Base-by-base conservation (phyloP, 2,888 invertebrate species). In the Oscheius sp. region DNA sequence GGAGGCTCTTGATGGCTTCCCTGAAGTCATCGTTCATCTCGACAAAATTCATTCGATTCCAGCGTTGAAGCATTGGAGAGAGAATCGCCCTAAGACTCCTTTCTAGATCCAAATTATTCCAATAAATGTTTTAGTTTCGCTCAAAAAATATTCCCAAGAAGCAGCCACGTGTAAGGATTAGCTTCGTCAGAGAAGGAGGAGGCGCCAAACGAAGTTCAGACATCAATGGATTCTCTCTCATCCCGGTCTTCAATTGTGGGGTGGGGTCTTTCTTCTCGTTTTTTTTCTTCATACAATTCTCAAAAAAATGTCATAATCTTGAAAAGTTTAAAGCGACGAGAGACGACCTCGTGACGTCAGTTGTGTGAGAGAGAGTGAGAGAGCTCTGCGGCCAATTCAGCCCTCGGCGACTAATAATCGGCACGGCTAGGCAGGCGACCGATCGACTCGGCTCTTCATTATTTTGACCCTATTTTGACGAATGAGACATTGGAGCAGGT, bases 41-140 rank as follows among this genome's bases (percentile, higher is more conserved):
- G 82, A 86, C 69, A 78, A 79, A 69, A 73, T 83, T 33, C 81
- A 80, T 37, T 46, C 70, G 1, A 55, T 79, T 31, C 81, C 81
- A 1, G 72, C 74, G 25, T 78, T 84, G 58, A 76, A 76, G 64
- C 69, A 79, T 27, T 83, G 79, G 73, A 71, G 83, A 33, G 78
- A 76, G 25, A 75, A 48, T 15, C 69, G 84, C 25, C 80, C 81
- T n/a, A 76, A 82, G 15, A 80, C 75, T 17, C 71, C 72, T 23
- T 65, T 65, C 52, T 65, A 55, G 34, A 37, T 5, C 20, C 15
- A 6, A 6, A 17, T n/a, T n/a, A 10, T 55, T 55, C 55, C 37
- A 8, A 31, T 6, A 53, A 29, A 20, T 4, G 48, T 12, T 23
- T 48, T 48, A 12, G 12, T 12, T 48, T 29, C 27, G 12, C 6